Percentiles rank a stretch among this genome's conserved stretches.
These are phyloP conservation scores for Lutjanus argentimaculatus DNA, from an alignment of 2,797 vertebrate species.

Conservation along the genomic window DNA sequence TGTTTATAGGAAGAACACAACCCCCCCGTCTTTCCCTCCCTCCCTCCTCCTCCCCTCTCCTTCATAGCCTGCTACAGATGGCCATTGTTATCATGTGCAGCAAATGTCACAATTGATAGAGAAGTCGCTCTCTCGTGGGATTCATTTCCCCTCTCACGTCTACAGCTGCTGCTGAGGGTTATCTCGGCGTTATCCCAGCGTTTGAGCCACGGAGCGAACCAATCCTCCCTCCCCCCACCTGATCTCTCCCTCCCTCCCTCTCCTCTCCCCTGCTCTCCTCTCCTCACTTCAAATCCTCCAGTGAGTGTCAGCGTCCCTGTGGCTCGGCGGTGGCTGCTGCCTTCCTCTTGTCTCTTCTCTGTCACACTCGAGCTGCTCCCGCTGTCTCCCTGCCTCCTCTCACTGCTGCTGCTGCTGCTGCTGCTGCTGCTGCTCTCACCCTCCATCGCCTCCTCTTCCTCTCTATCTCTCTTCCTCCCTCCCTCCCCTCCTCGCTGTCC, in stretches of 20 bases:
- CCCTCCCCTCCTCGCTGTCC: slow-evolving; percentile 72
- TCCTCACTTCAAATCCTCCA: slow-evolving; percentile 88
- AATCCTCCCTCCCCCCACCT: slow-evolving; percentile 72
- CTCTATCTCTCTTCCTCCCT: slow-evolving; percentile 44
- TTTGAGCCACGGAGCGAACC: slow-evolving; percentile 69
- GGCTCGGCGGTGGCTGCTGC: slow-evolving; percentile 76
- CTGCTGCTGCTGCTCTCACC: slow-evolving; percentile 64
- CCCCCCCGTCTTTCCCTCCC: slow-evolving; percentile 17
- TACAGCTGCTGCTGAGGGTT: slow-evolving; percentile 90
- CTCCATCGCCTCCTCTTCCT: slow-evolving; percentile 58
- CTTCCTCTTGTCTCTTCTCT: slow-evolving; percentile 73
- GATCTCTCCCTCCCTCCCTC: slow-evolving; percentile 68
- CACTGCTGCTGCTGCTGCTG: too few species aligned
- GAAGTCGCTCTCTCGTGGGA: slow-evolving; percentile 89
- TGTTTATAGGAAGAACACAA: slow-evolving; percentile 85
- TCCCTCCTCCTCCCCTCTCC: slow-evolving; percentile 48
- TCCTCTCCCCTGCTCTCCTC: slow-evolving; percentile 69
- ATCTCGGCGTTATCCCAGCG: slow-evolving; percentile 80
- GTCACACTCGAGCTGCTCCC: slow-evolving; percentile 79
- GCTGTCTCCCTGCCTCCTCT: slow-evolving; percentile 61
- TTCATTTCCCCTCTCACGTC: slow-evolving; percentile 81
- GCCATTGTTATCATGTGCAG: slow-evolving; percentile 94
- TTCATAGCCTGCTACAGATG: slow-evolving; percentile 88
- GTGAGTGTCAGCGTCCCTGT: slow-evolving; percentile 91
- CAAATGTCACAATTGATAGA: slow-evolving; percentile 95